Conservation (phyloP, 2,888 invertebrate genomes). For the Diarsia dahlii region DNA sequence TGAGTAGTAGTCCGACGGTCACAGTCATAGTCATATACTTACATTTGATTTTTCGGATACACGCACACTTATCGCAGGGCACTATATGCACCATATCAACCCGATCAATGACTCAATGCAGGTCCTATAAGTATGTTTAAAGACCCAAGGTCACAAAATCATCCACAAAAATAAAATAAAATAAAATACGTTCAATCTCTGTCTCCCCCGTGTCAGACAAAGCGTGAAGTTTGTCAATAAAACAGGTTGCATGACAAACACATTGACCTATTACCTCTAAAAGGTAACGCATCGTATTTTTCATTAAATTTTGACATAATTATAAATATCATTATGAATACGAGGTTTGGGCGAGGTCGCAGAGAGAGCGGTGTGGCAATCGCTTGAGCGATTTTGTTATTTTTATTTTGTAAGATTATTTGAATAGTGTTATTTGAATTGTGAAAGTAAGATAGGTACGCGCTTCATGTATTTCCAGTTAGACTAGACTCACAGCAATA, state of each 20-base stretch:
- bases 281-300: slow-evolving; percentile 64
- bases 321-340: slow-evolving; percentile 65
- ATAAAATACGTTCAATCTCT: slow-evolving; percentile 38
- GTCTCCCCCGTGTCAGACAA: slow-evolving; percentile 2
- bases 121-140: background rate
- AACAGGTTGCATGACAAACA: slow-evolving; percentile 58
- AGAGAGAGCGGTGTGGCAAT: slow-evolving; percentile 29
- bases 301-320: slow-evolving; percentile 69
- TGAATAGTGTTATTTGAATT: background rate
- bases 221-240: slow-evolving; percentile 41
- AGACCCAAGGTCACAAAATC: slow-evolving; percentile 5
- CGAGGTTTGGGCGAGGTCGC: slow-evolving; percentile 34
- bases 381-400: slow-evolving; percentile 20
- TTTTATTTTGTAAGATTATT: background rate
- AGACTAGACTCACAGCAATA: too few relatives aligned
- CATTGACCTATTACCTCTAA: slow-evolving; percentile 57
- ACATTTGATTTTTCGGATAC: too few relatives aligned
- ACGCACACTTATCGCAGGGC: too few relatives aligned
- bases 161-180: slow-evolving; percentile 4
- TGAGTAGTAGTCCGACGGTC: too few relatives aligned
- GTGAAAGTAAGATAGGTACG: background rate
- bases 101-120: background rate
- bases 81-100: background rate
- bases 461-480: background rate
- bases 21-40: too few relatives aligned